Evolutionary conservation across 2,113 vertebrate genomes (phyloP).

Genomic region (Bubalus kerabau): DNA sequence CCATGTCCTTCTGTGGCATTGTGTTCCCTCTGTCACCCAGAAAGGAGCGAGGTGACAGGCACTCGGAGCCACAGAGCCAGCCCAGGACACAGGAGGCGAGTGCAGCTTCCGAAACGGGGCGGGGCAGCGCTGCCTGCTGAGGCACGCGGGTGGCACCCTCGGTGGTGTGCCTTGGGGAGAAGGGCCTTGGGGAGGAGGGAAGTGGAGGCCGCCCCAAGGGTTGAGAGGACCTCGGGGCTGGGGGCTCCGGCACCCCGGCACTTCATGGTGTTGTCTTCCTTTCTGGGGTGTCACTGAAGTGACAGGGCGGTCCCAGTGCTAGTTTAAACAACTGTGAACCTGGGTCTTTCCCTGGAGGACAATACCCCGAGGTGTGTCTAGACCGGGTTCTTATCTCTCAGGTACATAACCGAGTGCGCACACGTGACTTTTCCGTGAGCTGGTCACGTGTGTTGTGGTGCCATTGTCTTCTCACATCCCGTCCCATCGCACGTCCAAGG

Average conservation of each 20-base stretch:
- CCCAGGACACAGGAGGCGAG: neutral
- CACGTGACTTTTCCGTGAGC: rapidly evolving
- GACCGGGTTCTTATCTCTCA: neutral
- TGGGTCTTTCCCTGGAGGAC: neutral
- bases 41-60: neutral
- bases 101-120: neutral
- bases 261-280: neutral
- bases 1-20: rapidly evolving
- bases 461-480: neutral
- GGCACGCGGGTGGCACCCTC: rapidly evolving
- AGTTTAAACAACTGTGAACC: too few species aligned
- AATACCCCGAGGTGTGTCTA: neutral
- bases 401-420: rapidly evolving
- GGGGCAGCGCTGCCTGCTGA: neutral
- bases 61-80: rapidly evolving
- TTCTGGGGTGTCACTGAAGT: neutral
- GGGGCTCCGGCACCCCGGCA: neutral
- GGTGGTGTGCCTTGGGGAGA: too few species aligned
- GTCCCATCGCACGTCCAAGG: too few species aligned
- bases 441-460: neutral
- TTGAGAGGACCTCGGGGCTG: neutral
- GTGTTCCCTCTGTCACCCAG: neutral
- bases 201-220: neutral
- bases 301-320: neutral
- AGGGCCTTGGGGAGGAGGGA: neutral